A percentile compares a stretch with the other conserved stretches of the same genome.
These are phyloP conservation scores for Pocota personata DNA, from an alignment of 2,888 invertebrate species.

Conservation along the genomic window DNA sequence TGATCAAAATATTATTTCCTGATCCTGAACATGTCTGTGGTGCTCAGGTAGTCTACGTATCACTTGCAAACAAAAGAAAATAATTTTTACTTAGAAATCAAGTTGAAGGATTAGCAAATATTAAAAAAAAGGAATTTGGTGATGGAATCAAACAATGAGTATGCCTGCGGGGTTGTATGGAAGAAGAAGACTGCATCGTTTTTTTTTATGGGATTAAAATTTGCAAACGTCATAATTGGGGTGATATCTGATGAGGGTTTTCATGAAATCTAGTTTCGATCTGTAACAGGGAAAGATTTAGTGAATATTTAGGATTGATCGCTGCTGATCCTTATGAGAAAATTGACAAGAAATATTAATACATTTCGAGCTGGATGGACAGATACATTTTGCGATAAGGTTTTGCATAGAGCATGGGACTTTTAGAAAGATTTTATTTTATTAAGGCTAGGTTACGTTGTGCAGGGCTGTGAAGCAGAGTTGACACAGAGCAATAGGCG, in stretches of 20 bases:
- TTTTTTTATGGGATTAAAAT: slow-evolving; percentile 65
- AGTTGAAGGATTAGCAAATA: slow-evolving; percentile 74
- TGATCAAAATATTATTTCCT: slow-evolving; percentile 65
- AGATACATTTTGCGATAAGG: slow-evolving; percentile 2
- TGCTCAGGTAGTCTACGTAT: slow-evolving; percentile 39
- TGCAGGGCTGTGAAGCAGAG: too few species aligned
- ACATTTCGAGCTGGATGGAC: not conserved
- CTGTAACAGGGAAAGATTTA: slow-evolving; percentile 2
- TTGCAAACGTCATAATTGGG: slow-evolving; percentile 73
- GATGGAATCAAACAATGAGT: slow-evolving; percentile 29
- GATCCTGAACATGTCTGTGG: slow-evolving; percentile 28
- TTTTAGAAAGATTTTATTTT: too few species aligned
- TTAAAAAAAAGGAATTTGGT: slow-evolving; percentile 3
- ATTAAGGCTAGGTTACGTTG: too few species aligned
- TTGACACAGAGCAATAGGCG: too few species aligned
- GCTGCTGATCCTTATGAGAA: slow-evolving; percentile 60
- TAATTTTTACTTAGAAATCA: slow-evolving; percentile 53
- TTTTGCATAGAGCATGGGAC: not conserved
- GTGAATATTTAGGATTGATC: slow-evolving; percentile 16
- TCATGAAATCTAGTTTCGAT: slow-evolving; percentile 52
- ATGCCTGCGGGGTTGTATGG: not conserved
- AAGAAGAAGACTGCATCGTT: not conserved
- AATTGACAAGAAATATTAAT: slow-evolving; percentile 12
- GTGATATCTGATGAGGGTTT: slow-evolving; percentile 70
- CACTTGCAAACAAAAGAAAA: slow-evolving; percentile 30